Evolutionary conservation across 2,113 vertebrate species (phyloP), one percentile per base, ranked within the genome.

Genomic region (Epinephelus lanceolatus): DNA sequence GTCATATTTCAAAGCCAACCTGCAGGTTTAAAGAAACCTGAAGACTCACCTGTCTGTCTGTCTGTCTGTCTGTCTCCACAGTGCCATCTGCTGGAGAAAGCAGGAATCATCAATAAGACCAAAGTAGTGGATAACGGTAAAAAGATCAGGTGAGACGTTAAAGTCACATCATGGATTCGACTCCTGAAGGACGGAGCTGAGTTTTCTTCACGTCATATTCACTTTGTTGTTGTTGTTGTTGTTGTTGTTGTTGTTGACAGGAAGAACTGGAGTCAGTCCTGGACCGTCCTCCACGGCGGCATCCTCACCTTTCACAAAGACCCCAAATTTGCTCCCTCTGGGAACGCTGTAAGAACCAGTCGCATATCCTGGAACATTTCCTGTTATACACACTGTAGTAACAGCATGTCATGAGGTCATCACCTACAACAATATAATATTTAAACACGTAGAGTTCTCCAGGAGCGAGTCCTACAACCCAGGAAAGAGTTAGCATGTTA

Each of bases 91-190:
- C 93, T 98, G 14, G 97, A 98, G 63, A 99, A 99, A 88, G 98
- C 97, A 0, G 97, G 98, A 0, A 96, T 99, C 81, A 93, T 98
- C 27, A 96, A 98, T 89, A 96, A 97, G 76, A 97, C 98, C 85
- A 98, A 96, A 94, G 95, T 95, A 0, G 89, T 77, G 2, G 98
- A 99, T 57, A 95, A 96, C 59, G 97, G 98, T 6, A 99, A 97
- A 85, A 95, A 95, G 78, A 92, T 98, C 37, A 95, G 97, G 97
- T 98, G 85, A 89, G 94, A 17, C 15, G 5, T 42, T 18, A 15
- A 17, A n/a, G 17, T 69, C 47, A 18, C 18, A 6, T 11, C 59
- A 14, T 18, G 13, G 17, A 18, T 52, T 62, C 6, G 1, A 18
- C 18, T 10, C 17, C 27, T 61, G 8, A 61, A 4, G 6, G 18